phyloP scores from a whole-genome alignment of 2,888 invertebrate species.

The Acrobasis consociella region DNA sequence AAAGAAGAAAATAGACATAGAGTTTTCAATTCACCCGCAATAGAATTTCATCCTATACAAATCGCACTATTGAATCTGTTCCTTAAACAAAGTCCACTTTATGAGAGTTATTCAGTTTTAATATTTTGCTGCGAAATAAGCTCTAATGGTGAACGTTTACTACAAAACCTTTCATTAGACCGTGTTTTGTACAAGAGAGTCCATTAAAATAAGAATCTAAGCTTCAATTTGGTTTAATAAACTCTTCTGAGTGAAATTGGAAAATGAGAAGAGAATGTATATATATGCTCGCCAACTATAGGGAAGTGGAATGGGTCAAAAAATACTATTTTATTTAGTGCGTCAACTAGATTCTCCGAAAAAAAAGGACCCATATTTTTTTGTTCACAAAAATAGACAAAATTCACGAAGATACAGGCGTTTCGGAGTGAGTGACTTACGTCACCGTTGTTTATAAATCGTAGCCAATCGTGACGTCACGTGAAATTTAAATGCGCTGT shows the following conservation, averaged over 20 bases:
- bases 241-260: conserved; percentile 3
- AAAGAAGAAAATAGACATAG: no score
- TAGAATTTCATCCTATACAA: background rate
- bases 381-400: no score
- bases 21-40: background rate
- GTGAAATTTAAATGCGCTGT: no score
- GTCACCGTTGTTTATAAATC: no score
- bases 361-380: no score
- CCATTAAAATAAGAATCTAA: conserved; percentile 12
- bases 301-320: no score
- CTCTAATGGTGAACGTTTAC: conserved; percentile 64
- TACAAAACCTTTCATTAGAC: conserved; percentile 52
- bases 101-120: conserved; percentile 75
- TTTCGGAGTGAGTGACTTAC: no score
- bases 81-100: conserved; percentile 68
- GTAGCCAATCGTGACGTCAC: no score
- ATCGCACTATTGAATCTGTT: conserved; percentile 36
- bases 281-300: background rate
- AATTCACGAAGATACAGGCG: no score
- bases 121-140: conserved; percentile 71
- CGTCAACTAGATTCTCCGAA: no score
- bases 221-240: background rate
- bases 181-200: conserved; percentile 30
- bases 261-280: background rate
- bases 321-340: no score